These are phyloP conservation scores for Choloepus didactylus DNA, from an alignment of 2,797 vertebrate species.

Conservation along the genomic window DNA sequence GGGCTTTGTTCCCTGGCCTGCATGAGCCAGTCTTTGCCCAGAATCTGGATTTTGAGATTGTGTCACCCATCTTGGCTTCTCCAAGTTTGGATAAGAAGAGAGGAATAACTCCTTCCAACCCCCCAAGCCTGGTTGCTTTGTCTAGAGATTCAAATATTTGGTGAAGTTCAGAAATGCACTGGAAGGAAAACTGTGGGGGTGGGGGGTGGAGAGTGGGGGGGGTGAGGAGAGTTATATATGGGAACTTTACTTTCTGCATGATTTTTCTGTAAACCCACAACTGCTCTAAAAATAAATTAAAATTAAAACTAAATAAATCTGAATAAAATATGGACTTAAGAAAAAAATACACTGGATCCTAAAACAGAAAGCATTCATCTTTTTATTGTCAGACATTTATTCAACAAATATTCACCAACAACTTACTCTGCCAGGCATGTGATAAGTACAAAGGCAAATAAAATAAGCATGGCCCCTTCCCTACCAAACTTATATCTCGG, in stretches of 20 bases:
- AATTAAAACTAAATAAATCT: too few species aligned
- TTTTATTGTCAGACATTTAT: constrained; percentile 46
- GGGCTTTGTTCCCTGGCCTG: not conserved
- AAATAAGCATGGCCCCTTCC: not conserved
- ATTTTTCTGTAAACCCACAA: too few species aligned
- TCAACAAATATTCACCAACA: constrained; percentile 5
- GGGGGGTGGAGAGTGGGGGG: too few species aligned
- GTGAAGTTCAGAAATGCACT: constrained; percentile 16
- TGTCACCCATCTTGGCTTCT: not conserved
- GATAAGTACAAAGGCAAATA: constrained; percentile 5
- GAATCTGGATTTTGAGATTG: not conserved
- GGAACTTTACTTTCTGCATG: too few species aligned
- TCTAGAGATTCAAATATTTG: constrained; percentile 46
- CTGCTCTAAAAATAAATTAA: too few species aligned
- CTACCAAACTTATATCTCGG: constrained; percentile 8
- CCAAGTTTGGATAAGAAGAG: not conserved
- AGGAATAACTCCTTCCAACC: not conserved
- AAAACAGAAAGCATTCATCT: constrained; percentile 59
- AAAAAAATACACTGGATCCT: not conserved
- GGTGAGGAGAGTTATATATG: too few species aligned
- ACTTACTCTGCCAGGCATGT: constrained; percentile 37
- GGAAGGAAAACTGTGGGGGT: not conserved
- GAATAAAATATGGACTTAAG: too few species aligned
- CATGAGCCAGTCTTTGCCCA: not conserved
- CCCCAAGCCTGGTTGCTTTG: not conserved